These are phyloP conservation scores for Tragelaphus buxtoni DNA, from an alignment of 2,113 vertebrate genomes.

Conservation along the genomic window DNA sequence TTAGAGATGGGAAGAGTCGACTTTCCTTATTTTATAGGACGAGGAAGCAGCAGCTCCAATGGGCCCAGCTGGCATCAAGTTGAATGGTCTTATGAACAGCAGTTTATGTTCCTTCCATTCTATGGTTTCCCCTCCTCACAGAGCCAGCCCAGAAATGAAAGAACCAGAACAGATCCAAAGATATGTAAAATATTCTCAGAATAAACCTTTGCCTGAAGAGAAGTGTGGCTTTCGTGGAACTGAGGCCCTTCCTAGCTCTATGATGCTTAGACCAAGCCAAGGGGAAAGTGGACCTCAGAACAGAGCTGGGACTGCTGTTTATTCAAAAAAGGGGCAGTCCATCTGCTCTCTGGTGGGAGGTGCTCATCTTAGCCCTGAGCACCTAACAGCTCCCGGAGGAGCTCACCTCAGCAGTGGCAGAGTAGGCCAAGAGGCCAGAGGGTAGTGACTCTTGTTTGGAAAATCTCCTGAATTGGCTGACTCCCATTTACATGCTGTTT, in stretches of 20 bases:
- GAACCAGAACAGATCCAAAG: background rate
- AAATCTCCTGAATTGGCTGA: constrained; percentile 35
- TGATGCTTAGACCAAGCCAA: background rate
- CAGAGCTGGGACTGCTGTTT: background rate
- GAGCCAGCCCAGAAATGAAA: background rate
- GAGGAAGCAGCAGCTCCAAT: background rate
- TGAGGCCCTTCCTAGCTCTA: background rate
- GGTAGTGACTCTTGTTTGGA: background rate
- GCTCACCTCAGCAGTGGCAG: background rate
- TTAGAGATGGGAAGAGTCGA: background rate
- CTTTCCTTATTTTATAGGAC: background rate
- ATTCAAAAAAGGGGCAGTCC: background rate
- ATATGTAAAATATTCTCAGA: background rate
- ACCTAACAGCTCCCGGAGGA: background rate
- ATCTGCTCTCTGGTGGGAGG: background rate
- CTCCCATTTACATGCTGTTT: constrained; percentile 54
- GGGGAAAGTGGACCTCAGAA: background rate
- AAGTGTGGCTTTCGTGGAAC: background rate
- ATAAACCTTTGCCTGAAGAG: background rate
- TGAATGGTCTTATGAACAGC: background rate
- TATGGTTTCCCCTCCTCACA: background rate
- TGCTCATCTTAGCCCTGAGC: background rate
- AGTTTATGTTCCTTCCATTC: background rate
- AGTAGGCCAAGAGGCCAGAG: background rate
- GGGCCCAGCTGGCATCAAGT: background rate